Conservation (phyloP, 2,113 vertebrate species). For the Perca fluviatilis region DNA sequence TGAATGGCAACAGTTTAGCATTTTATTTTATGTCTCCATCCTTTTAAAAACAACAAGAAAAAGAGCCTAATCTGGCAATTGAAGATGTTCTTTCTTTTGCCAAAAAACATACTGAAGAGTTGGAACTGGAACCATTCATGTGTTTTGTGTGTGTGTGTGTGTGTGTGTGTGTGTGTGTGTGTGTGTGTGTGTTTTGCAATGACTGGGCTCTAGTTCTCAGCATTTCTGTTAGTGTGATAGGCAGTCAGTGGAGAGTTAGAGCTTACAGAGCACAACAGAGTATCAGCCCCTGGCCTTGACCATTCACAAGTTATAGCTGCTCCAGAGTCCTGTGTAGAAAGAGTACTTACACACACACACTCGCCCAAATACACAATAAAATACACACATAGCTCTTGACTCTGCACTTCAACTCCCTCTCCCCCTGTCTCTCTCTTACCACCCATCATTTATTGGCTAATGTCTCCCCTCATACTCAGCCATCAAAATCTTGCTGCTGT, state of each 20-base stretch:
- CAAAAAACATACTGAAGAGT: not conserved
- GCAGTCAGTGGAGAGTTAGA: conserved; percentile 46
- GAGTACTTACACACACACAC: conserved; percentile 9
- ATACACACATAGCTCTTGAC: conserved; percentile 40
- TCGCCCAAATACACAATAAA: conserved; percentile 9
- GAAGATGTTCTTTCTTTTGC: not conserved
- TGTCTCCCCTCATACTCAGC: conserved; percentile 74
- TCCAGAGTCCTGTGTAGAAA: conserved; percentile 28
- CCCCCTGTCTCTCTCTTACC: conserved; percentile 49
- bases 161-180: not conserved
- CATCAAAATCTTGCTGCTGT: conserved; percentile 80
- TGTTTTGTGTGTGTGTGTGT: conserved; percentile 1
- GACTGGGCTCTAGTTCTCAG: conserved; percentile 9
- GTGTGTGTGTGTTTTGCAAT: not conserved
- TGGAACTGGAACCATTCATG: not conserved
- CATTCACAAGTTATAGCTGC: conserved; percentile 61
- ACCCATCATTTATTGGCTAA: conserved; percentile 81
- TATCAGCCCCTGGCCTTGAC: conserved; percentile 62
- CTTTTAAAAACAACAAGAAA: conserved; percentile 11
- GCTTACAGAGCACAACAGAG: conserved; percentile 41
- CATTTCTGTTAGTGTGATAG: conserved; percentile 37
- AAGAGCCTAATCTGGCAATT: not conserved
- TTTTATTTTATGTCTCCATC: not conserved
- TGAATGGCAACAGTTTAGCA: conserved; percentile 4
- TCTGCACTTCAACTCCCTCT: conserved; percentile 32